phyloP scores from a whole-genome alignment of 2,113 vertebrate genomes.

The Fregetta grallaria region DNA sequence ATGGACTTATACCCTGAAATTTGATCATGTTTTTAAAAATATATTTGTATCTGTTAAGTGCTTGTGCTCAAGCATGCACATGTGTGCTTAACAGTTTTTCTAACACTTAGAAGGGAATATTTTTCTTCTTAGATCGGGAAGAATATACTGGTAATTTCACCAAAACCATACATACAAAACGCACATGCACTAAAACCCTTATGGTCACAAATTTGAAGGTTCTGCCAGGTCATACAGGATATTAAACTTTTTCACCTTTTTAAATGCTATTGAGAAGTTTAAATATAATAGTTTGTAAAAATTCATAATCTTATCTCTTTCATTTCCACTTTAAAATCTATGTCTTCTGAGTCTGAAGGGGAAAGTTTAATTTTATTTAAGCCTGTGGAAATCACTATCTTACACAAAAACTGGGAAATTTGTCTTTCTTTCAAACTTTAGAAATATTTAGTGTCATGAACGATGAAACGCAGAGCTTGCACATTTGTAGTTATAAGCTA shows the following conservation, averaged over 20 bases:
- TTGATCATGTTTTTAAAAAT: background rate
- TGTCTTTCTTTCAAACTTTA: background rate
- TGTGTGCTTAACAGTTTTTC: background rate
- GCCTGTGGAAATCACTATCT: background rate
- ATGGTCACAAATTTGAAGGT: background rate
- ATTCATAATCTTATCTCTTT: background rate
- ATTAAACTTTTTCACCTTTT: background rate
- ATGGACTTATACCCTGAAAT: background rate
- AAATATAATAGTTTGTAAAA: background rate
- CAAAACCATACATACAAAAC: background rate
- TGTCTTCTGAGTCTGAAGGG: background rate
- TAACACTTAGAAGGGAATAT: background rate
- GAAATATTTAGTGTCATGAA: background rate
- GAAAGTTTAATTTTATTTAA: background rate
- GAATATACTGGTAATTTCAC: background rate
- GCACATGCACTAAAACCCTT: background rate
- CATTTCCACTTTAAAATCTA: background rate
- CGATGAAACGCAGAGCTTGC: background rate
- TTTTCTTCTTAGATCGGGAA: background rate
- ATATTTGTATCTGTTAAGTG: background rate
- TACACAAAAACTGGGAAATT: background rate
- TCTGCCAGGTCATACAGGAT: background rate
- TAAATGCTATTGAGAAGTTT: background rate
- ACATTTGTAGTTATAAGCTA: background rate
- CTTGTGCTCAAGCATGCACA: background rate